Conservation (phyloP, 2,113 vertebrate genomes). For the Syngnathoides biaculeatus region DNA sequence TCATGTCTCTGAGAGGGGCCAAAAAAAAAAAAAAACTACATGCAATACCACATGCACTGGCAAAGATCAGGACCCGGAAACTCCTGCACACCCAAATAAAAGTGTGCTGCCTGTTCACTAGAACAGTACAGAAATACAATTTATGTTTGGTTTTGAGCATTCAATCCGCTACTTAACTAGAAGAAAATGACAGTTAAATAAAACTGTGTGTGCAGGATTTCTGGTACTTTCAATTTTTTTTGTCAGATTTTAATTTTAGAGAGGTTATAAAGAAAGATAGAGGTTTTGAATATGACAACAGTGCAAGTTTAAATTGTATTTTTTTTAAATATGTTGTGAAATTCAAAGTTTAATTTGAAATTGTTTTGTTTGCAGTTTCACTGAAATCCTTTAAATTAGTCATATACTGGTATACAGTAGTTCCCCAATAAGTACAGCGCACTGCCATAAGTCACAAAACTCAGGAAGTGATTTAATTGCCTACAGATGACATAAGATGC, state of each 20-base stretch:
- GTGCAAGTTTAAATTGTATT: neutral
- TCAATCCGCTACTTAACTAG: neutral
- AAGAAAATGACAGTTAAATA: constrained; percentile 4
- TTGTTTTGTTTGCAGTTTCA: constrained; percentile 8
- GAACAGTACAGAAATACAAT: neutral
- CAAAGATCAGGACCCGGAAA: constrained; percentile 12
- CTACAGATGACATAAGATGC: neutral
- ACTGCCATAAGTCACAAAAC: neutral
- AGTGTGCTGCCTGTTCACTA: neutral
- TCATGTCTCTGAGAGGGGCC: constrained; percentile 40
- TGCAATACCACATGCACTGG: constrained; percentile 12
- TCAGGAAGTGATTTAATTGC: neutral
- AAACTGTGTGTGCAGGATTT: constrained; percentile 16
- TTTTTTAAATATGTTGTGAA: neutral
- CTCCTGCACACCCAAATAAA: constrained; percentile 17
- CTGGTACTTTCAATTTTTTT: constrained; percentile 13
- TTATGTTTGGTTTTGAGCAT: neutral
- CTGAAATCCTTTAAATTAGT: neutral
- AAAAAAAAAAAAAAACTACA: neutral
- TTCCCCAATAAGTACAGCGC: neutral
- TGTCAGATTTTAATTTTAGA: constrained; percentile 1
- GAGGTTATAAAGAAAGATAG: neutral
- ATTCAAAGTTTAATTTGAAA: constrained; percentile 2
- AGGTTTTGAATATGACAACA: neutral
- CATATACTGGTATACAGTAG: neutral